These are phyloP conservation scores for Pegoplata infirma DNA, from an alignment of 2,888 invertebrate genomes.

Conservation along the genomic window DNA sequence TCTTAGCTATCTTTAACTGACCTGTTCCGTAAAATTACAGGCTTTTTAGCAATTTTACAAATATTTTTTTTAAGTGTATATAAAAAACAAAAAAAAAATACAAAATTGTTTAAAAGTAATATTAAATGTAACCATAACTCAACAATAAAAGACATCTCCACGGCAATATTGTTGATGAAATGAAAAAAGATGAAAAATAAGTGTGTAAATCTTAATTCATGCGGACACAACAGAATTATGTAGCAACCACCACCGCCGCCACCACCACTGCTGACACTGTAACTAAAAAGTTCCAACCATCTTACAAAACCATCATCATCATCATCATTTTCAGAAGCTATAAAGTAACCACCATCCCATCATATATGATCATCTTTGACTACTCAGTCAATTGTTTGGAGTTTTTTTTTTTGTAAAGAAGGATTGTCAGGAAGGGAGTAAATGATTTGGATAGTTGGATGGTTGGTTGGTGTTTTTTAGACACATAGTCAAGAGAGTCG, in stretches of 20 bases:
- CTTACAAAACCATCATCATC: neutral
- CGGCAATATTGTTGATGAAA: neutral
- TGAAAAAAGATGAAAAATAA: conserved; percentile 33
- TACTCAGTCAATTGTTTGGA: neutral
- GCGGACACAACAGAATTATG: conserved; percentile 46
- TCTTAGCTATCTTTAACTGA: too few relatives aligned
- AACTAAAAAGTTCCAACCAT: neutral
- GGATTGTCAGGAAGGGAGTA: conserved; percentile 50
- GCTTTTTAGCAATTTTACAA: too few relatives aligned
- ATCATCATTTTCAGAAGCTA: conserved; percentile 57
- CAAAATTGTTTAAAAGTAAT: neutral
- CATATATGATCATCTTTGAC: conserved; percentile 33
- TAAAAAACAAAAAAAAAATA: conserved; percentile 13
- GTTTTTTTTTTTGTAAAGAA: conserved; percentile 33
- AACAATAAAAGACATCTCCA: conserved; percentile 45
- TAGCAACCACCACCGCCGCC: conserved; percentile 12
- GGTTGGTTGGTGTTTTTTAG: too few relatives aligned
- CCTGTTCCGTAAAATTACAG: too few relatives aligned
- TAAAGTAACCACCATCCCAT: conserved; percentile 55
- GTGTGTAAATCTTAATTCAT: conserved; percentile 56
- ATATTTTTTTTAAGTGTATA: too few relatives aligned
- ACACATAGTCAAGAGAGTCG: conserved; percentile 14
- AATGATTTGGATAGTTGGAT: neutral
- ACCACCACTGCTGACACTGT: conserved; percentile 1
- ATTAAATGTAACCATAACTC: conserved; percentile 40